Base-by-base conservation (phyloP, 2,888 invertebrate genomes). In the Argyresthia goedartella region DNA sequence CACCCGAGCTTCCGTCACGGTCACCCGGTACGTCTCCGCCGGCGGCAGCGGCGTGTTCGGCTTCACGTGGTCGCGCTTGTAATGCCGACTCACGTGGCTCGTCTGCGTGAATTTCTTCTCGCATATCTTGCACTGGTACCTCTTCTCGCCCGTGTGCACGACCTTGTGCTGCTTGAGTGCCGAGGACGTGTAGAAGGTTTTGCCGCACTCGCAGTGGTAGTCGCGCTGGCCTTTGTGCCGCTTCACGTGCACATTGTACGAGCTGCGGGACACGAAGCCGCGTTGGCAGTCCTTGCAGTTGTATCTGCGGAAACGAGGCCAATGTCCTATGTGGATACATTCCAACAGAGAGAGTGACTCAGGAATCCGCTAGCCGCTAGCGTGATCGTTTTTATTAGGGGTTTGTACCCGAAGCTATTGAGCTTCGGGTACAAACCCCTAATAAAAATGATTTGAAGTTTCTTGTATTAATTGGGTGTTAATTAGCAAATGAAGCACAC, bases 61-160 rank as follows among this genome's bases (percentile, higher is more conserved):
- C 57, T 77, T 79, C 1, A 70, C 73, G 53, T 86, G 86, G 41
- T 84, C 84, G 42, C 76, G 64, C 53, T 82, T 81, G 53, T 80
- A 84, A 63, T 86, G 87, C 11, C 86, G 64, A 6, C 73, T 80
- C 1, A 86, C 54, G 57, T 86, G 86, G 54, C 84, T 81, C 0
- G 80, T 76, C 57, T 86, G 86, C 0, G 84, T 72, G 62, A 85
- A 86, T 54, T 81, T 84, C 25, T 82, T 66, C 6, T 82, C 76
- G 52, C 86, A 86, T 55, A 84, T 74, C 54, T 76, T 80, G 55
- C 86, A 86, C 53, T 82, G 81, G 59, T 85, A 86, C 47, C 75
- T 81, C 56, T 84, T 84, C 56, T 84, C 79, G 1, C 86, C 87
- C 0, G 87, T 84, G 54, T 86, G 86, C 0, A 85, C 84, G 0